Conservation (phyloP, 23 tunicate genomes). For the Corella eumyota region DNA sequence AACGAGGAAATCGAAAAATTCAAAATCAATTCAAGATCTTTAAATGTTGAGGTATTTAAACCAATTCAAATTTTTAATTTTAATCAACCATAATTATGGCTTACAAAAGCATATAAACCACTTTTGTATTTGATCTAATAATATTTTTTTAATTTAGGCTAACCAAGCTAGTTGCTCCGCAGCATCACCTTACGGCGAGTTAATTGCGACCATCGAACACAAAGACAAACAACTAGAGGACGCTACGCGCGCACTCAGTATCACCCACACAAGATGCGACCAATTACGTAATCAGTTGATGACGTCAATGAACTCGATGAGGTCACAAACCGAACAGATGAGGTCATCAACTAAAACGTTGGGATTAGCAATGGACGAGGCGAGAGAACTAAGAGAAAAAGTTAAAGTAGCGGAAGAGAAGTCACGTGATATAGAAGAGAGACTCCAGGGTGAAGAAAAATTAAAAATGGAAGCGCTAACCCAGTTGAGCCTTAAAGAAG, state of each 20-base stretch:
- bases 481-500: not conserved
- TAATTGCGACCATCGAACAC: not conserved
- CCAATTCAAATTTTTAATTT: too few species aligned
- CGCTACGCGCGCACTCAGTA: constrained; percentile 29
- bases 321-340: constrained; percentile 20
- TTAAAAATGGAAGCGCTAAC: too few species aligned
- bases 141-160: too few species aligned
- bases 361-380: constrained; percentile 15
- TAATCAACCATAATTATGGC: too few species aligned
- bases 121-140: too few species aligned
- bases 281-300: constrained; percentile 41
- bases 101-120: too few species aligned
- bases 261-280: constrained; percentile 33
- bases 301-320: constrained; percentile 30
- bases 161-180: too few species aligned
- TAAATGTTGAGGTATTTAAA: too few species aligned
- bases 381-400: constrained; percentile 6
- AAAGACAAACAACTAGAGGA: constrained; percentile 26
- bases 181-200: too few species aligned
- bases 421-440: not conserved
- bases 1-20: too few species aligned
- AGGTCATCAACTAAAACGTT: constrained; percentile 13
- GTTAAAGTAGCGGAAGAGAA: not conserved
- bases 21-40: too few species aligned
- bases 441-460: too few species aligned